Base-by-base conservation (phyloP, 2,888 invertebrate genomes). In the Heliconius ethilla region DNA sequence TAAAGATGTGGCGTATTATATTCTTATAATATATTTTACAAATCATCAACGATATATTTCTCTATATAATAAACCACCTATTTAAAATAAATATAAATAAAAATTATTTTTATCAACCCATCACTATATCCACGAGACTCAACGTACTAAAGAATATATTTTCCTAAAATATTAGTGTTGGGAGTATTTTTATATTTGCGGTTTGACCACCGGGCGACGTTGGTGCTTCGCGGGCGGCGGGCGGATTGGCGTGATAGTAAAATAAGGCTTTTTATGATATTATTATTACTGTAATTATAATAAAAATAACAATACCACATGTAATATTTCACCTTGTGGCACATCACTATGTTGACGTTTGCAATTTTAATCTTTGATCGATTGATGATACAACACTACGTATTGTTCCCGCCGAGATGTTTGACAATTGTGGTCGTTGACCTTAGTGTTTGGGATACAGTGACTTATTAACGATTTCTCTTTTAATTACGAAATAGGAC, bases 201-300 rank as follows among this genome's bases (percentile, higher is more conserved):
- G 88, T 89, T 87, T 88, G 93, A 89, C 93, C 93, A 92, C 92
- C 93, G 93, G 91, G 86, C 86, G 87, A 87, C 85, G 89, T 90
- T 92, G 93, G 93, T 93, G 94, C 93, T 93, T 92, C 86, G 90
- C 88, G 87, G 86, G 84, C 85, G 85, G 29, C 51, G 74, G 25
- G 22, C 10, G 37, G 51, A 40, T 40, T 29, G 51, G 69, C 74
- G 75, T 87, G 85, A 84, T 84, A 80, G 75, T 80, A 79, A 73
- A 83, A 85, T 86, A 86, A 86, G 87, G 88, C 89, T 90, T 90
- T 87, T 77, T 75, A 85, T 87, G 37, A 67, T 67, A 67, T 69
- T 40, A 67, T 67, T 40, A 40, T 67, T 25, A 62, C 22, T 67
- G n/a, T 67, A 37, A 67, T 67, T n/a, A 33, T 33, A 66, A 33